phyloP scores from a whole-genome alignment of 2,113 vertebrate genomes.

The Colius striatus region DNA sequence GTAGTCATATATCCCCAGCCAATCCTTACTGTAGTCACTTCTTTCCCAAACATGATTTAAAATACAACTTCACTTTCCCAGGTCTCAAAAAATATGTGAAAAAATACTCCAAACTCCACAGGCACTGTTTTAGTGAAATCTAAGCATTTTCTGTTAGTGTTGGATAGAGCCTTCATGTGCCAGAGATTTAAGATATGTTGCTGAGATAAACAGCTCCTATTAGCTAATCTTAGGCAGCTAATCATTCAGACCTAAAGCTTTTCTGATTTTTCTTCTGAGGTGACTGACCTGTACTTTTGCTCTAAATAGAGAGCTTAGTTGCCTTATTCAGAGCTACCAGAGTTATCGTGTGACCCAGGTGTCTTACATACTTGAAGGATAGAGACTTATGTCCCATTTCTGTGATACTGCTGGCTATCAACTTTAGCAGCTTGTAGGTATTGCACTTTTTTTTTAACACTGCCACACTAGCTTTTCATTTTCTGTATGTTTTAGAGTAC shows the following conservation, averaged over 20 bases:
- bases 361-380: neutral
- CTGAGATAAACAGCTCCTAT: neutral
- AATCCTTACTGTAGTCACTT: neutral
- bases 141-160: neutral
- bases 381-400: neutral
- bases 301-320: neutral
- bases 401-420: neutral
- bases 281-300: neutral
- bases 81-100: neutral
- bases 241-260: neutral
- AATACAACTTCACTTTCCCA: neutral
- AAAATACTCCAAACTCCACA: neutral
- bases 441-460: neutral
- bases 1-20: accelerated
- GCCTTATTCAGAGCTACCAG: neutral
- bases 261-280: neutral
- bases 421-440: neutral
- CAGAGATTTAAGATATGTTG: neutral
- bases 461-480: neutral
- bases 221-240: neutral
- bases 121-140: neutral
- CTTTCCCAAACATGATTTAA: neutral
- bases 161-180: neutral
- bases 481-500: neutral
- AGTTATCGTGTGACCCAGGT: neutral